These are phyloP conservation scores for Telmatochromis sp. DNA, from an alignment of 2,113 vertebrate species.

Conservation along the genomic window DNA sequence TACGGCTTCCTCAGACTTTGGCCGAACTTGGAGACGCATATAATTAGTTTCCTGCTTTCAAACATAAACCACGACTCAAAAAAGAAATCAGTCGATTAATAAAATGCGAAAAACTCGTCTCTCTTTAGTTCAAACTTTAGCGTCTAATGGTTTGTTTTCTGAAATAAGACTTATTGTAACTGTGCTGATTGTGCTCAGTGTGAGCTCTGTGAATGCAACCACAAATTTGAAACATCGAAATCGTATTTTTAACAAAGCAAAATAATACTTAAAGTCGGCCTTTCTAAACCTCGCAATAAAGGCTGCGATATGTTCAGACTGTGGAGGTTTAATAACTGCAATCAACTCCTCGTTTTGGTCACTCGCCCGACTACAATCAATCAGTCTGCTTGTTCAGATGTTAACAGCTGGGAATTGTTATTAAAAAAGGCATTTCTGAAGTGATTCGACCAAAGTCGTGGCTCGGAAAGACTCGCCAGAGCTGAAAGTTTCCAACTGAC, in stretches of 20 bases:
- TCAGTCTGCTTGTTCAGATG: background rate
- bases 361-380: background rate
- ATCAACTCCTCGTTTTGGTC: background rate
- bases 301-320: background rate
- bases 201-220: background rate
- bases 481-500: background rate
- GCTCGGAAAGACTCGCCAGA: rapidly evolving
- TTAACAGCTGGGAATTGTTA: background rate
- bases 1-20: background rate
- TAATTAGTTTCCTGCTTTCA: background rate
- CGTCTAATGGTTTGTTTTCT: background rate
- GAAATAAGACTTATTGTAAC: background rate
- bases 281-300: background rate
- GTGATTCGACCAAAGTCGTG: background rate
- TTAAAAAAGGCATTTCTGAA: background rate
- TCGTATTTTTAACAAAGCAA: background rate
- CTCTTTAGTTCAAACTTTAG: background rate
- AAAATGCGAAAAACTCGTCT: background rate
- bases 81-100: background rate
- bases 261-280: background rate
- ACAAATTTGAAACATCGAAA: background rate
- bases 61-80: background rate
- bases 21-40: background rate
- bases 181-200: background rate
- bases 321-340: background rate